A percentile compares a stretch with the other conserved stretches of the same genome.
These are phyloP conservation scores for Gnatocerus cornutus DNA, from an alignment of 2,888 invertebrate genomes.

Conservation along the genomic window DNA sequence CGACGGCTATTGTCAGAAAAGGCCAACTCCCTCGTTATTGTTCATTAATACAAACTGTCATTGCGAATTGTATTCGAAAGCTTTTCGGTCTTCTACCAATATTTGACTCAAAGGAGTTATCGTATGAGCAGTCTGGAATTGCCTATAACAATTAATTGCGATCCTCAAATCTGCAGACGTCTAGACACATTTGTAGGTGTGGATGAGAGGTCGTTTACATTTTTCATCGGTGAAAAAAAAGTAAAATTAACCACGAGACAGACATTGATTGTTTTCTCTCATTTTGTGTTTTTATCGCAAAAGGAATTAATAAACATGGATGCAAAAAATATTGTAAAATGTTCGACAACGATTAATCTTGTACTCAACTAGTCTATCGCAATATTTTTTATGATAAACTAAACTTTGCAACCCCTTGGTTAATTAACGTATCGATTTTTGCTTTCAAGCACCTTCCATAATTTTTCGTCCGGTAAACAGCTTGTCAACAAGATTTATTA, in stretches of 20 bases:
- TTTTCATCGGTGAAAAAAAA: conserved; percentile 12
- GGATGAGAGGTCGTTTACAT: conserved; percentile 38
- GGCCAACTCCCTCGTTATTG: conserved; percentile 21
- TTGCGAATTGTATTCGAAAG: conserved; percentile 13
- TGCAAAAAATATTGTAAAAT: too few relatives aligned
- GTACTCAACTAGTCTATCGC: too few relatives aligned
- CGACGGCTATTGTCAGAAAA: conserved; percentile 19
- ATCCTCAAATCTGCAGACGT: conserved; percentile 38
- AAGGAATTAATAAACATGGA: too few relatives aligned
- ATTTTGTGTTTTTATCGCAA: too few relatives aligned
- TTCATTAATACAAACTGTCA: conserved; percentile 24
- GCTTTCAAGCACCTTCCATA: background rate
- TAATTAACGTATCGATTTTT: too few relatives aligned
- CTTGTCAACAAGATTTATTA: conserved; percentile 25
- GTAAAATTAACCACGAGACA: too few relatives aligned
- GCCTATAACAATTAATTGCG: conserved; percentile 36
- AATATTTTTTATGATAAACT: too few relatives aligned
- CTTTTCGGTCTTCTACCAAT: conserved; percentile 25
- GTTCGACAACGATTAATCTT: too few relatives aligned
- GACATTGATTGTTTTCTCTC: too few relatives aligned
- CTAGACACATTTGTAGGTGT: conserved; percentile 42
- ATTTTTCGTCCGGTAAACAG: conserved; percentile 17
- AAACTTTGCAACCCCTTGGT: too few relatives aligned
- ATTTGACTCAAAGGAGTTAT: conserved; percentile 21
- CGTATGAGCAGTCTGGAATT: conserved; percentile 17